A percentile compares a stretch with the other conserved stretches of the same genome.
These are phyloP conservation scores for Phalacrocorax carbo DNA, from an alignment of 2,113 vertebrate species.

Conservation along the genomic window DNA sequence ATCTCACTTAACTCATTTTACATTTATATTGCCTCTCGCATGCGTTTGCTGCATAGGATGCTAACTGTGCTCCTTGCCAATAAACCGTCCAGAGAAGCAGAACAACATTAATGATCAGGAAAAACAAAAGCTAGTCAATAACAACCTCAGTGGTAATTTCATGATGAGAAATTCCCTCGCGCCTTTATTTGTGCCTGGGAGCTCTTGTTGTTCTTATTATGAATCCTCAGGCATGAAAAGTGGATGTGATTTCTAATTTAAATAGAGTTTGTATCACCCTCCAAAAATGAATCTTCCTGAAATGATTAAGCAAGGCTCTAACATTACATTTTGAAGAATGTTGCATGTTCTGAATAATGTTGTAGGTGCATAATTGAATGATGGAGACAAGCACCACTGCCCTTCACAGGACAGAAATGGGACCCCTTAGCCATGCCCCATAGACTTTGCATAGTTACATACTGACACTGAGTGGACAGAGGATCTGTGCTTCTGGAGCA, in stretches of 20 bases:
- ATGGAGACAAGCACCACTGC: neutral
- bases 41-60: neutral
- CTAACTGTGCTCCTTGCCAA: neutral
- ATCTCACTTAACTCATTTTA: slow-evolving; percentile 23
- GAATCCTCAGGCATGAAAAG: neutral
- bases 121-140: slow-evolving; percentile 50
- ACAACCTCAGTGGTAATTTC: slow-evolving; percentile 43
- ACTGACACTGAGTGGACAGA: neutral
- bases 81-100: slow-evolving; percentile 29
- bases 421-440: neutral
- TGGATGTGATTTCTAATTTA: slow-evolving; percentile 38
- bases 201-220: neutral
- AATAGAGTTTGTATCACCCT: neutral
- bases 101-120: slow-evolving; percentile 34
- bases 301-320: neutral
- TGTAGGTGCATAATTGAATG: neutral
- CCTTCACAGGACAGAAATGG: neutral
- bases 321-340: neutral
- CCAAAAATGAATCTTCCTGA: neutral
- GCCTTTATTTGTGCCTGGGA: slow-evolving; percentile 17
- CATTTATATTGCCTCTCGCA: neutral
- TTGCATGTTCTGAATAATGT: neutral
- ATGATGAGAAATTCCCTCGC: neutral
- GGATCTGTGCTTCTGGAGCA: neutral
- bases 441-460: rapidly evolving